phyloP scores from a whole-genome alignment of 2,797 vertebrate species.

The Crypturellus tataupa region DNA sequence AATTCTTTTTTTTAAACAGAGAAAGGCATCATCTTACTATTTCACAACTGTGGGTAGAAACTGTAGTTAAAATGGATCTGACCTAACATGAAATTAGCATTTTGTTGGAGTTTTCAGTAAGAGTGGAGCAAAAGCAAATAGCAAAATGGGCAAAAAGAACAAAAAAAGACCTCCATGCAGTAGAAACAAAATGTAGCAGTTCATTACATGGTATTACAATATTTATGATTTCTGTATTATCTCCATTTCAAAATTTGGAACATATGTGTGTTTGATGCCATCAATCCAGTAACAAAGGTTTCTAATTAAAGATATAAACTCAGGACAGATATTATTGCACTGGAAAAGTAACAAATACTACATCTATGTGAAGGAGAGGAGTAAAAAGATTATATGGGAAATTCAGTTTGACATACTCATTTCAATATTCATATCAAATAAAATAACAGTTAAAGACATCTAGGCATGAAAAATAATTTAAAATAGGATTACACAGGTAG shows the following conservation, averaged over 20 bases:
- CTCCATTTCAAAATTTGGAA: background rate
- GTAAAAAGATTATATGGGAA: background rate
- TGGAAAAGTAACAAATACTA: background rate
- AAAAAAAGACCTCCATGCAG: background rate
- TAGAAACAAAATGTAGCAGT: background rate
- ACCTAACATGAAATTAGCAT: background rate
- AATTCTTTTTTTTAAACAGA: too few species aligned
- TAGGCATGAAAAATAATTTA: background rate
- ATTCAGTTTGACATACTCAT: background rate
- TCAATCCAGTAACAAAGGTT: fast-evolving
- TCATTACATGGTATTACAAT: background rate
- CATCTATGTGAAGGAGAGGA: background rate
- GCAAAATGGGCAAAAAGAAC: background rate
- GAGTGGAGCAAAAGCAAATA: background rate
- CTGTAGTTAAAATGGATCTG: background rate
- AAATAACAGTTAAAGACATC: background rate
- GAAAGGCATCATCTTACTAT: background rate
- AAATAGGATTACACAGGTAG: background rate
- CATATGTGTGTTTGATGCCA: background rate
- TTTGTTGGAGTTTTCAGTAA: background rate
- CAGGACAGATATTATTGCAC: fast-evolving
- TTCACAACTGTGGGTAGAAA: background rate
- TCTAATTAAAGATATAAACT: background rate
- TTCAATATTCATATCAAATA: background rate
- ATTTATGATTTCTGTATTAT: background rate